Percentiles rank a stretch among this genome's conserved stretches.
phyloP scores from a whole-genome alignment of 2,113 vertebrate species.

The Candoia aspera region DNA sequence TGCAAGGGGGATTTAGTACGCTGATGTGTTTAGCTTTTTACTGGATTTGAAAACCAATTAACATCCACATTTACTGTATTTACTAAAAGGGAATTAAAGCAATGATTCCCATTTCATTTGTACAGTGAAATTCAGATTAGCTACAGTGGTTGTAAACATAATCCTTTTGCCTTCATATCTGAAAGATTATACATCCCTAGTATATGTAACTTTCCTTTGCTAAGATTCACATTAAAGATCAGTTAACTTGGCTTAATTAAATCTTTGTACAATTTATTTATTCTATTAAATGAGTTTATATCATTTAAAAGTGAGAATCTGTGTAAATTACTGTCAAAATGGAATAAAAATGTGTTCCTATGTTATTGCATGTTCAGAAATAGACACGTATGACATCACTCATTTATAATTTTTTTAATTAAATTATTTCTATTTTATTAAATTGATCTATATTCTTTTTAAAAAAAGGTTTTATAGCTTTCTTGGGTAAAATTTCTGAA shows the following conservation, averaged over 20 bases:
- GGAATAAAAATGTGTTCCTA: not conserved
- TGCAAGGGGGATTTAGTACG: not conserved
- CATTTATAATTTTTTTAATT: not conserved
- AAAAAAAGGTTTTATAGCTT: not conserved
- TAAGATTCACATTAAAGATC: not conserved
- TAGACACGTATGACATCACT: not conserved
- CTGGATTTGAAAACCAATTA: not conserved
- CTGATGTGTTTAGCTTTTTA: not conserved
- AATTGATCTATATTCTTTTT: not conserved
- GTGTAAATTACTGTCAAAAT: not conserved
- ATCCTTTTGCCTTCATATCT: not conserved
- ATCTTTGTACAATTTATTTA: not conserved
- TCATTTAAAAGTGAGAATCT: not conserved
- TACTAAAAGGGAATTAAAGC: not conserved
- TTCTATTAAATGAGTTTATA: not conserved
- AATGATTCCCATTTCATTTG: not conserved
- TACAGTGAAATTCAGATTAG: not conserved
- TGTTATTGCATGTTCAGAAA: not conserved
- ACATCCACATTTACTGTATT: not conserved
- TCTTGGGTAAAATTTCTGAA: not conserved
- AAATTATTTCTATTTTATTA: not conserved
- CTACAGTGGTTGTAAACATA: not conserved
- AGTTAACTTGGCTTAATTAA: not conserved
- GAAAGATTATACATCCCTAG: not conserved
- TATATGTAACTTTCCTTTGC: not conserved